Conservation (phyloP, 2,888 invertebrate species). For the Apamea anceps region DNA sequence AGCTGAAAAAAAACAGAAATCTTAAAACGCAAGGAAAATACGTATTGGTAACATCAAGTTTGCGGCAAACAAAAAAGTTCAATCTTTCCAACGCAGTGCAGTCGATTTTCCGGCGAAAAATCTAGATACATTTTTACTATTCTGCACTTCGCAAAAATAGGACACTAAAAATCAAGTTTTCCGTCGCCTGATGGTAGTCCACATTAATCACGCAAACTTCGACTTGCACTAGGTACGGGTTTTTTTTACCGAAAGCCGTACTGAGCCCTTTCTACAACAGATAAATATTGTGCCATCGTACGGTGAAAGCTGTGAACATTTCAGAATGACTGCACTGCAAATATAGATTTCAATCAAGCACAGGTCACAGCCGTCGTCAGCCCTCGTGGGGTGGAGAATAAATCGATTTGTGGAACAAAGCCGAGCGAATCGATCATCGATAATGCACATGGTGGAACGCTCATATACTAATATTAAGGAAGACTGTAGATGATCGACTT, state of each 20-base stretch:
- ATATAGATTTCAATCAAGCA: constrained; percentile 34
- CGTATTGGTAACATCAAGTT: not conserved
- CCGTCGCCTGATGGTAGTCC: constrained; percentile 45
- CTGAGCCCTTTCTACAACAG: constrained; percentile 20
- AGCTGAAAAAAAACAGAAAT: not conserved
- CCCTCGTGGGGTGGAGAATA: constrained; percentile 28
- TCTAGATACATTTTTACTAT: constrained; percentile 45
- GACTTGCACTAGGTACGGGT: constrained; percentile 22
- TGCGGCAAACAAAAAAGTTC: constrained; percentile 2
- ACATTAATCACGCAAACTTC: constrained; percentile 57
- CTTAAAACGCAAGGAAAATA: not conserved
- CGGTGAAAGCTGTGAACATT: constrained; percentile 22
- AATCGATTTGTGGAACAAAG: constrained; percentile 40
- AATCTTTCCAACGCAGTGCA: constrained; percentile 15
- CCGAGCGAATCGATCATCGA: constrained; percentile 16
- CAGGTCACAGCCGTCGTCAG: constrained; percentile 21
- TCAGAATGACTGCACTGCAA: constrained; percentile 41
- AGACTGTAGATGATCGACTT: constrained; percentile 8
- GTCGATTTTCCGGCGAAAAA: constrained; percentile 22
- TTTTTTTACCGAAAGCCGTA: constrained; percentile 34
- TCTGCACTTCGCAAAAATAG: constrained; percentile 44
- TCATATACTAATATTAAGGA: not conserved
- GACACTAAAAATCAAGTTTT: constrained; percentile 30
- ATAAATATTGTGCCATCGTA: constrained; percentile 34
- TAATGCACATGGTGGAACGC: constrained; percentile 25